Base-by-base conservation (phyloP, 2,888 invertebrate species). In the Acronicta leporina region DNA sequence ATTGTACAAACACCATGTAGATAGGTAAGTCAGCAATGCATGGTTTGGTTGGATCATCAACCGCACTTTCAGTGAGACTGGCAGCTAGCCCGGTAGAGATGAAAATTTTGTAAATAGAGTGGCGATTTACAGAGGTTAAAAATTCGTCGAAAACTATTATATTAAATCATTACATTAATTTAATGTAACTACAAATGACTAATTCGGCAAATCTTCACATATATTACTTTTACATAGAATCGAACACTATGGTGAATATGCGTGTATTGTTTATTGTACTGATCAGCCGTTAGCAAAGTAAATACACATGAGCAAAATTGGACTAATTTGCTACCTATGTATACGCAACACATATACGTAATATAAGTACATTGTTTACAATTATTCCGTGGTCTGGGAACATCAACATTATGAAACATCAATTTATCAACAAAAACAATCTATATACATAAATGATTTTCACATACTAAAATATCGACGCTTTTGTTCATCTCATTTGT, bases 361-460 rank as follows among this genome's bases (percentile, higher is more conserved):
- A 71, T 75, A 55, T 75, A 55, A 73, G 76, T 81, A 86, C 79
- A 79, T 77, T 63, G 77, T 69, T 80, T 81, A 81, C 60, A 82
- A 75, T 82, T 80, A 82, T 84, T 82, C 83, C 79, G 73, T 86
- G 85, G 84, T 84, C 78, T 85, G 84, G 85, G 85, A 89, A 93
- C 92, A 92, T 89, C 87, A 92, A 92, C 92, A 91, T 88, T 84
- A 87, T 86, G 85, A 88, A 91, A 94, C 92, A 93, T 89, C 89
- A 89, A 92, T 90, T 85, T 84, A 86, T 82, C 86, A 92, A 92
- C 90, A 90, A 90, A 90, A 92, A 90, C 89, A 89, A 88, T 89
- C 86, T 92, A 92, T 91, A 86, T 80, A 82, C 82, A 86, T 81
- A 73, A 82, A 78, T 78, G 77, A 75, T 75, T 68, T 76, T 76